A percentile compares a stretch with the other conserved stretches of the same genome.
phyloP scores from a whole-genome alignment of 2,797 vertebrate genomes.

The Thaleichthys pacificus region DNA sequence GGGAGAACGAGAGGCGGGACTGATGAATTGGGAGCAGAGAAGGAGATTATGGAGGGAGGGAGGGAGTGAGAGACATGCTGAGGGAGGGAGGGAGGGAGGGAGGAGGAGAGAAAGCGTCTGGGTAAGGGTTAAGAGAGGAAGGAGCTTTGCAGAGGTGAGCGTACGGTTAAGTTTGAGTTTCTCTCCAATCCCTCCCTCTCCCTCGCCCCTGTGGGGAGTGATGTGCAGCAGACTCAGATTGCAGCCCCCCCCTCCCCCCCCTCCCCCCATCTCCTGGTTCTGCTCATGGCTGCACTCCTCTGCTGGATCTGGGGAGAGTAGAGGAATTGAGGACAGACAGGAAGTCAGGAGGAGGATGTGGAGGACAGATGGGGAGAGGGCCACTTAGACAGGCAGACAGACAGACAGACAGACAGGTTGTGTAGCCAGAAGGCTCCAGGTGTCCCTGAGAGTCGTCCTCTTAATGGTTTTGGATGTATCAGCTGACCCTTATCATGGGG shows the following conservation, averaged over 20 bases:
- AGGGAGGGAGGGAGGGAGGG: conserved; percentile 8
- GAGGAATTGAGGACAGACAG: not conserved
- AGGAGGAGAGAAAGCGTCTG: conserved; percentile 64
- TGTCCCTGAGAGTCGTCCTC: not conserved
- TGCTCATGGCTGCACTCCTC: conserved; percentile 4
- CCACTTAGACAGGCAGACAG: too few species aligned
- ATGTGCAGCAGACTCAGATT: not conserved
- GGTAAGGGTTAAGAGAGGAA: conserved; percentile 65
- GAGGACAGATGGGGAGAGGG: too few species aligned
- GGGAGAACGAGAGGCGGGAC: not conserved
- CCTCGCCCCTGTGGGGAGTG: conserved; percentile 7
- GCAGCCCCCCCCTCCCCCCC: conserved; percentile 13
- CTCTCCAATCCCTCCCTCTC: not conserved
- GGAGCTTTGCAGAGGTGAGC: conserved; percentile 46
- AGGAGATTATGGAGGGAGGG: not conserved
- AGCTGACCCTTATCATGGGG: conserved; percentile 3
- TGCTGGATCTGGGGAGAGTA: not conserved
- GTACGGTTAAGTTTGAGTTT: conserved; percentile 20
- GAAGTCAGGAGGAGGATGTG: too few species aligned
- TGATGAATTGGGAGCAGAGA: not conserved
- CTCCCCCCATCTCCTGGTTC: not conserved
- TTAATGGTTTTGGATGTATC: not conserved
- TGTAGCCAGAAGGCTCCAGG: not conserved
- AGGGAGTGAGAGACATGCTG: not conserved
- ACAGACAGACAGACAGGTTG: too few species aligned